Percentiles rank a stretch among this genome's conserved stretches.
phyloP scores from a whole-genome alignment of 1,140 invertebrate genomes.

The Ips typographus region DNA sequence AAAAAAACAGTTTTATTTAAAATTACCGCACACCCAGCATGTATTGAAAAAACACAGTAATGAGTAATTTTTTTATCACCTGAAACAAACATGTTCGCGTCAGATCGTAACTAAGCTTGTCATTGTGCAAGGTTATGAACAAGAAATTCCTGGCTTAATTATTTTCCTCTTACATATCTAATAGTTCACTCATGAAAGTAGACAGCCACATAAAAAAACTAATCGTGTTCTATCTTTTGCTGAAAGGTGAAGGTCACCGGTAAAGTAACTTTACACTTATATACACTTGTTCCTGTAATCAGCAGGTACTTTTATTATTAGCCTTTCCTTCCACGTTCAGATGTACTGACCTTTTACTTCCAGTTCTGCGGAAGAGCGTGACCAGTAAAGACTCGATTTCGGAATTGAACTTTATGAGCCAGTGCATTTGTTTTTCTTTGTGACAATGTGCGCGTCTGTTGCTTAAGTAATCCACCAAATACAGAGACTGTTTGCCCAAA shows the following conservation, averaged over 20 bases:
- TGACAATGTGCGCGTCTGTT: background rate
- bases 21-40: too few relatives aligned
- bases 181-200: background rate
- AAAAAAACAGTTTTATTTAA: too few relatives aligned
- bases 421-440: background rate
- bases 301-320: slow-evolving; percentile 25
- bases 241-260: slow-evolving; percentile 26
- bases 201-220: slow-evolving; percentile 7
- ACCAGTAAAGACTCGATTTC: background rate
- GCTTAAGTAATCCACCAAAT: too few relatives aligned
- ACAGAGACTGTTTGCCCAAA: too few relatives aligned
- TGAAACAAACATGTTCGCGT: background rate
- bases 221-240: slow-evolving; percentile 17
- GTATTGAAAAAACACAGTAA: too few relatives aligned
- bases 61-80: too few relatives aligned
- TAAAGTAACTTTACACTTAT: slow-evolving; percentile 12
- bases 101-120: background rate
- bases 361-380: slow-evolving; percentile 13
- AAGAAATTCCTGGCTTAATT: background rate
- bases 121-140: slow-evolving; percentile 2
- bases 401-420: background rate
- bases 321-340: slow-evolving; percentile 16
- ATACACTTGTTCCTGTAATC: slow-evolving; percentile 16
- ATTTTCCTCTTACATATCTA: background rate
- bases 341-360: slow-evolving; percentile 11